Evolutionary conservation across 1,140 invertebrate genomes (phyloP).

Genomic region (Sycophila sp.): DNA sequence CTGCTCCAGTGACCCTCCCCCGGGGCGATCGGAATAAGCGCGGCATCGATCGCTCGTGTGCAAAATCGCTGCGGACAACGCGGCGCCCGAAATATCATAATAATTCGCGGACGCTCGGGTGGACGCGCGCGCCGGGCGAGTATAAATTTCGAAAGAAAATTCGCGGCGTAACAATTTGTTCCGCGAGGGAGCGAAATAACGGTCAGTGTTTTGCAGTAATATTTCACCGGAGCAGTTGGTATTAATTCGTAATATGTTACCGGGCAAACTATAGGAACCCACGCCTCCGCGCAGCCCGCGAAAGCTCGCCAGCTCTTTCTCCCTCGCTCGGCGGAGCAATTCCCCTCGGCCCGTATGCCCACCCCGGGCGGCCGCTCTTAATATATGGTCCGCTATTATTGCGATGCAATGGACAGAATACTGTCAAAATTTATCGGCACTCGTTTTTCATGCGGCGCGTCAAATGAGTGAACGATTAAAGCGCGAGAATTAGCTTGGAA

Average conservation of each 20-base stretch:
- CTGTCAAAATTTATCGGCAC: constrained; percentile 68
- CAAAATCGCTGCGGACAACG: background rate
- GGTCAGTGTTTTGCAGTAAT: constrained; percentile 67
- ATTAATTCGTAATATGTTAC: constrained; percentile 69
- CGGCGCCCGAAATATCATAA: background rate
- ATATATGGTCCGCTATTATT: constrained; percentile 68
- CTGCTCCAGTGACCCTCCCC: too few species aligned
- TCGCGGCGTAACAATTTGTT: constrained; percentile 54
- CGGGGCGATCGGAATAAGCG: too few species aligned
- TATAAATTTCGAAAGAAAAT: constrained; percentile 57
- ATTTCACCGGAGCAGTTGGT: constrained; percentile 68
- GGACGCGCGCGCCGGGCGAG: constrained; percentile 29
- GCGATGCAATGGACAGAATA: constrained; percentile 69
- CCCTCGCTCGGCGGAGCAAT: constrained; percentile 28
- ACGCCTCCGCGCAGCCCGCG: constrained; percentile 43
- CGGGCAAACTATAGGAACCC: constrained; percentile 65
- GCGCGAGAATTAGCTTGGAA: constrained; percentile 59
- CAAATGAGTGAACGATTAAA: constrained; percentile 67
- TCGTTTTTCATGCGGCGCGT: constrained; percentile 66
- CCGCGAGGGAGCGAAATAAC: constrained; percentile 58
- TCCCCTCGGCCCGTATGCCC: constrained; percentile 43
- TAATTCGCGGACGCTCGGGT: background rate
- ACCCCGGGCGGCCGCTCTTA: constrained; percentile 49
- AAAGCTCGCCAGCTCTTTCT: constrained; percentile 8
- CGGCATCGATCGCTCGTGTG: too few species aligned